A percentile compares a stretch with the other conserved stretches of the same genome.
These are phyloP conservation scores for Mercenaria mercenaria DNA, from an alignment of 1,140 invertebrate genomes.

Conservation along the genomic window DNA sequence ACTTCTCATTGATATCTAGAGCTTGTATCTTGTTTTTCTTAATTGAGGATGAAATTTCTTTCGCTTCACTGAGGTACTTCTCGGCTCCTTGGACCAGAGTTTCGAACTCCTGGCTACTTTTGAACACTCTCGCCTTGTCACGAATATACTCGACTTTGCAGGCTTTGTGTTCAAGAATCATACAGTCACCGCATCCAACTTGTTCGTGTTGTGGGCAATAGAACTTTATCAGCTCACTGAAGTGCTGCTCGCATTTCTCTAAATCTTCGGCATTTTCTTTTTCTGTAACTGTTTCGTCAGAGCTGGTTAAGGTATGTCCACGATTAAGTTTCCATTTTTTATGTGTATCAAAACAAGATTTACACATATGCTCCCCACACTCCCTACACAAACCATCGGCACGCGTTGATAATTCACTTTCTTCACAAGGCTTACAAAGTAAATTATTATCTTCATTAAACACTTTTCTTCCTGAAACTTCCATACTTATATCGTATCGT, in stretches of 20 bases:
- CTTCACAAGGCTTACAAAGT: neutral
- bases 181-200: conserved; percentile 12
- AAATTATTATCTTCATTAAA: too few species aligned
- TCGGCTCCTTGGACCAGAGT: neutral
- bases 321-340: neutral
- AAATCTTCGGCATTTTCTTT: neutral
- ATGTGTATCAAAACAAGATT: neutral
- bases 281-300: neutral
- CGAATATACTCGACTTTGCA: neutral
- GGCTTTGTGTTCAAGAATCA: neutral
- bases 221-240: neutral
- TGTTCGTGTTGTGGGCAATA: neutral
- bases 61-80: neutral
- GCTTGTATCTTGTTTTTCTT: neutral
- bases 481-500: too few species aligned
- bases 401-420: neutral
- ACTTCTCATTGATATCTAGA: neutral
- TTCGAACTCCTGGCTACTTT: neutral
- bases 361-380: neutral
- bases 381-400: neutral
- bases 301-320: neutral
- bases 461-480: too few species aligned
- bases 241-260: neutral
- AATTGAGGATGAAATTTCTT: neutral
- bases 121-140: neutral